Conservation (phyloP, 2,888 invertebrate species). For the Dione juno region DNA sequence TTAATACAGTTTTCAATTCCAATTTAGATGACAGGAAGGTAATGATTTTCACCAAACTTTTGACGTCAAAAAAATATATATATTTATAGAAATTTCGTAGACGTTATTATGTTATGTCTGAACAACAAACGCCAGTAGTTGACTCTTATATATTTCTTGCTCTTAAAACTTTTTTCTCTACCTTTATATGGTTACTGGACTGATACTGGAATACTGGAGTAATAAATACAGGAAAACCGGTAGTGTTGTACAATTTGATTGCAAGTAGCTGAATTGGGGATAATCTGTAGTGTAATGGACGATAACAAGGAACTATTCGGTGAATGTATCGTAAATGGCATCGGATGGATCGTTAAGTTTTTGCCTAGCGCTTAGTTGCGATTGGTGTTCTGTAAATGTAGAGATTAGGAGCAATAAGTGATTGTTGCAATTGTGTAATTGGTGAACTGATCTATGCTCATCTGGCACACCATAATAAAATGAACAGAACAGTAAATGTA, state of each 20-base stretch:
- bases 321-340: constrained; percentile 16
- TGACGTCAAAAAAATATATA: constrained; percentile 14
- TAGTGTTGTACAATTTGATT: not conserved
- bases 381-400: constrained; percentile 5
- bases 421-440: not conserved
- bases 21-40: constrained; percentile 29
- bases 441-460: no score
- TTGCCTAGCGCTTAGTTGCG: constrained; percentile 11
- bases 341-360: constrained; percentile 17
- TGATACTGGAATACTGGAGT: no score
- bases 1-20: constrained; percentile 30
- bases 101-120: no score
- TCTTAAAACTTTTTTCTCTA: not conserved
- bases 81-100: no score
- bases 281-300: constrained; percentile 28
- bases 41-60: constrained; percentile 11
- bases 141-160: no score
- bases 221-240: not conserved
- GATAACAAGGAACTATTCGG: constrained; percentile 32
- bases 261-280: constrained; percentile 24
- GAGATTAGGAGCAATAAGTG: not conserved
- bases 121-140: no score
- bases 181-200: no score
- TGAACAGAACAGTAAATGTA: no score
- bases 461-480: no score